phyloP scores from a whole-genome alignment of 2,888 invertebrate species.

The Eumacrocentrus americanus region DNA sequence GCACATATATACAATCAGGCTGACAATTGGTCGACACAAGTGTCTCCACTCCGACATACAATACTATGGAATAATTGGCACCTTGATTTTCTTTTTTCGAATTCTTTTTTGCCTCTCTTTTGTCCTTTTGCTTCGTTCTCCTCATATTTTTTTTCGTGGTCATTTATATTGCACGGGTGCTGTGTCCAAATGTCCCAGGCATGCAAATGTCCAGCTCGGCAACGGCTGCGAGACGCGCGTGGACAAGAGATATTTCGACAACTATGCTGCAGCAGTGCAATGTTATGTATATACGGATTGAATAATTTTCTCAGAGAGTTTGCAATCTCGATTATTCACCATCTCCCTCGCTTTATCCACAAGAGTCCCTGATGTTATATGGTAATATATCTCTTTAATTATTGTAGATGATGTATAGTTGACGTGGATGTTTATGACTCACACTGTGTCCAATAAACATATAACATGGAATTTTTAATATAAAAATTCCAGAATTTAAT shows the following conservation, averaged over 20 bases:
- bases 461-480: too few relatives aligned
- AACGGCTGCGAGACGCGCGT: neutral
- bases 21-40: too few relatives aligned
- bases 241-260: constrained; percentile 3
- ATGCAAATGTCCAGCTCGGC: neutral
- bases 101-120: neutral
- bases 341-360: neutral
- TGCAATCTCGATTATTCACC: neutral
- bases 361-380: neutral
- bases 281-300: neutral
- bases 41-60: too few relatives aligned
- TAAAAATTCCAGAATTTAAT: neutral
- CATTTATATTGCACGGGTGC: neutral
- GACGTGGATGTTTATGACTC: too few relatives aligned
- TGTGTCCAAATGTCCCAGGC: neutral
- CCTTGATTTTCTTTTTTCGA: neutral
- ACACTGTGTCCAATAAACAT: too few relatives aligned
- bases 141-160: neutral
- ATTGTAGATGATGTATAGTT: too few relatives aligned
- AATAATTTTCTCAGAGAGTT: neutral
- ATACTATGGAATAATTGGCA: neutral
- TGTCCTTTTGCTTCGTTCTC: neutral
- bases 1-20: neutral
- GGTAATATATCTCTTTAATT: neutral
- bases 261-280: neutral